These are phyloP conservation scores for Polypterus bichir DNA, from an alignment of 2,113 vertebrate genomes.

Conservation along the genomic window DNA sequence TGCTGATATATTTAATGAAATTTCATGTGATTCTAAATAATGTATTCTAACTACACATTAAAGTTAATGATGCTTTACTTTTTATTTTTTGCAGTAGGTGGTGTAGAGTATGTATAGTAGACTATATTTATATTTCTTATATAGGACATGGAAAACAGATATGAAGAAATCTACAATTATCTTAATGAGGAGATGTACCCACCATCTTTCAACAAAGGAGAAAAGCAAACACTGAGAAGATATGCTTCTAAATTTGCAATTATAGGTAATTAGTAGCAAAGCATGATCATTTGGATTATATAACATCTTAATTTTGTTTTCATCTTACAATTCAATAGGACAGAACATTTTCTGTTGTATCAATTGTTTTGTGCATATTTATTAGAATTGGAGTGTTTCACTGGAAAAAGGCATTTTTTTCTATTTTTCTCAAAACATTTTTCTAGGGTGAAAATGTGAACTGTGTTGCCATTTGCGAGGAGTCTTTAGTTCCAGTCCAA, in stretches of 20 bases:
- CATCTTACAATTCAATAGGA: background rate
- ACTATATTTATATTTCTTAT: background rate
- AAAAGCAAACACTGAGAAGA: background rate
- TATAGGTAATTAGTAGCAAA: background rate
- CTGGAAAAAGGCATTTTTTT: background rate
- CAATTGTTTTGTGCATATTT: background rate
- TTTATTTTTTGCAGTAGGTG: too few species aligned
- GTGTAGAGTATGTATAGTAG: background rate
- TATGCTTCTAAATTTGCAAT: background rate
- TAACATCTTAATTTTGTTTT: background rate
- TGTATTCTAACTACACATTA: too few species aligned
- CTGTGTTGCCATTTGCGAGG: too few species aligned
- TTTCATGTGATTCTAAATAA: too few species aligned
- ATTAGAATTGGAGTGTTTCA: background rate
- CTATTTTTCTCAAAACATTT: background rate
- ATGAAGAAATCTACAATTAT: background rate
- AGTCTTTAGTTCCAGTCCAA: too few species aligned
- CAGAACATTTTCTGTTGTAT: background rate
- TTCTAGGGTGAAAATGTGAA: background rate
- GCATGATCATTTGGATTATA: background rate
- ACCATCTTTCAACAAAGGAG: background rate
- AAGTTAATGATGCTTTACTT: too few species aligned
- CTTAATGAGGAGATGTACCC: background rate
- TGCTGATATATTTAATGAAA: too few species aligned
- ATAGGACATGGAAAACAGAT: background rate